Conservation (phyloP, 2,113 vertebrate genomes). For the Dromiciops gliroides region DNA sequence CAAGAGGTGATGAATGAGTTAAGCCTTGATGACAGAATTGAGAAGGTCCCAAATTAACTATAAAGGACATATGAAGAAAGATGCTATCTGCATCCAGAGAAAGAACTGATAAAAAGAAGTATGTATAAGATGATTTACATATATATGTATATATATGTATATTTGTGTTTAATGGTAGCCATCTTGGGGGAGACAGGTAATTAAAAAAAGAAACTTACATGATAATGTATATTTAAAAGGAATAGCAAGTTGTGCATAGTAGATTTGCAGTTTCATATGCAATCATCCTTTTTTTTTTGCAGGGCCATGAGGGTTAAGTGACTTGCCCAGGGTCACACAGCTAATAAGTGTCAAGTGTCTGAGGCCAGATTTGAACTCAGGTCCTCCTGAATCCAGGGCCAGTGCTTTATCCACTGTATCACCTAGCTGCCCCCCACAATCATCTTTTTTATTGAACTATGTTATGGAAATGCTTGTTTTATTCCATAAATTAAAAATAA, state of each 20-base stretch:
- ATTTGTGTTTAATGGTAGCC: background rate
- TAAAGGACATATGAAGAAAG: background rate
- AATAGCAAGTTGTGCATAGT: background rate
- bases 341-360: no score
- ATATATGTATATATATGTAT: background rate
- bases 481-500: background rate
- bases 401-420: no score
- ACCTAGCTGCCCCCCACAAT: no score
- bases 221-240: background rate
- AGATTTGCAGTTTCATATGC: background rate
- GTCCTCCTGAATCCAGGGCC: no score
- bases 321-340: no score
- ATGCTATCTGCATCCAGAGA: background rate
- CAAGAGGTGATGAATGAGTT: background rate
- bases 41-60: background rate
- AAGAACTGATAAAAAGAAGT: background rate
- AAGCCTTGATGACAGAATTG: background rate
- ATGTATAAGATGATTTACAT: background rate
- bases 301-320: no score
- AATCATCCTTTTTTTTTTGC: background rate
- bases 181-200: background rate
- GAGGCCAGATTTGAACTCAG: no score
- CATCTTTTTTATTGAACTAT: background rate
- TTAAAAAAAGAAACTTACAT: background rate
- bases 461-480: background rate